Conservation (phyloP, 1,140 invertebrate genomes). For the Acyrthosiphon pisum region DNA sequence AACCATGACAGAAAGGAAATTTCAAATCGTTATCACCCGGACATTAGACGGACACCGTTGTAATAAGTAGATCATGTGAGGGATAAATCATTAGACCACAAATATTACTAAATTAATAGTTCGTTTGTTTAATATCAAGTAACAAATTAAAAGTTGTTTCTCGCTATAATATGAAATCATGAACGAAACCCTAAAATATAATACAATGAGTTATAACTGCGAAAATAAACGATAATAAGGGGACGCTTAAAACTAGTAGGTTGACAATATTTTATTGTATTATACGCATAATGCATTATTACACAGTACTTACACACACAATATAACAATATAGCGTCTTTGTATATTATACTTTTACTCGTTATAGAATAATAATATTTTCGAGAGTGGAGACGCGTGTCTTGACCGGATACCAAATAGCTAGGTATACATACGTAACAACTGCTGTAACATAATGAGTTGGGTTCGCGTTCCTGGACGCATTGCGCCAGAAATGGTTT, state of each 20-base stretch:
- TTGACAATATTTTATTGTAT: not conserved
- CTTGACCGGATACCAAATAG: not conserved
- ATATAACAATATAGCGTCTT: not conserved
- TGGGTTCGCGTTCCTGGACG: not conserved
- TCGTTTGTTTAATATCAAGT: not conserved
- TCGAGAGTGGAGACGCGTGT: not conserved
- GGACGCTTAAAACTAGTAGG: not conserved
- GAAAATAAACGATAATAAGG: too few species aligned
- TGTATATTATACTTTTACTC: not conserved
- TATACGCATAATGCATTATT: not conserved
- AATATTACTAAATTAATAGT: not conserved
- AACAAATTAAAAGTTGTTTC: not conserved
- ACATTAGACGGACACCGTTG: not conserved
- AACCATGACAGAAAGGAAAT: not conserved
- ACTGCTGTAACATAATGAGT: too few species aligned
- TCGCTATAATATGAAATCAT: not conserved
- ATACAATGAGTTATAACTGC: not conserved
- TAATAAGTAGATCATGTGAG: not conserved
- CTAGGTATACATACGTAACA: not conserved
- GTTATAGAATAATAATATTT: not conserved
- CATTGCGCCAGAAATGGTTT: not conserved
- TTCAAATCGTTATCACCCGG: too few species aligned
- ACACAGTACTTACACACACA: too few species aligned
- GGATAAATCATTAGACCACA: not conserved
- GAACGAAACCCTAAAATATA: not conserved